Conservation (phyloP, 2,113 vertebrate species). For the Lasiurus borealis region DNA sequence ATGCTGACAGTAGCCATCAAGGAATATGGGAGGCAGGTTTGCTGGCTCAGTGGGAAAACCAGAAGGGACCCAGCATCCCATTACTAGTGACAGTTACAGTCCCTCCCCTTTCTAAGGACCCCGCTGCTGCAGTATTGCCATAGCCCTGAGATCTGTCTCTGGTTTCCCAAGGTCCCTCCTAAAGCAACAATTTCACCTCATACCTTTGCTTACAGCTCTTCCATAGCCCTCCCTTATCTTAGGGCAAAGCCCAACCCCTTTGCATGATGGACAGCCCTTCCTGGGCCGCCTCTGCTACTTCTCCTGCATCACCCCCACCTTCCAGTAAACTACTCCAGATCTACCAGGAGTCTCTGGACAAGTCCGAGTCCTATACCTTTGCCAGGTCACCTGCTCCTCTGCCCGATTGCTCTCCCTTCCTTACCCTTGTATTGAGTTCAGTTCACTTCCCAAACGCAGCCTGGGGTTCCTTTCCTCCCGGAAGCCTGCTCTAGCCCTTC, state of each 20-base stretch:
- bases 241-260: background rate
- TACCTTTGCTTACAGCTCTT: background rate
- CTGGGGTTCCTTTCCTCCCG: background rate
- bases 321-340: background rate
- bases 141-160: background rate
- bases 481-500: background rate
- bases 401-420: background rate
- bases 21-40: background rate
- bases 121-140: no score
- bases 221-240: background rate
- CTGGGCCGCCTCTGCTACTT: background rate
- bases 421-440: background rate
- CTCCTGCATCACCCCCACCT: accelerated
- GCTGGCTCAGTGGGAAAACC: background rate
- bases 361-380: accelerated
- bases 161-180: background rate
- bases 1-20: background rate
- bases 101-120: background rate
- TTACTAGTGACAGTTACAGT: background rate
- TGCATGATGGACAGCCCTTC: background rate
- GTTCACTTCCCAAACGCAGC: background rate
- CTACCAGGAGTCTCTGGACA: background rate
- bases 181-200: background rate
- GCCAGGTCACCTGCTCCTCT: background rate
- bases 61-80: background rate